Evolutionary conservation across 1,140 invertebrate genomes (phyloP).

Genomic region (Brachystomella parvula): DNA sequence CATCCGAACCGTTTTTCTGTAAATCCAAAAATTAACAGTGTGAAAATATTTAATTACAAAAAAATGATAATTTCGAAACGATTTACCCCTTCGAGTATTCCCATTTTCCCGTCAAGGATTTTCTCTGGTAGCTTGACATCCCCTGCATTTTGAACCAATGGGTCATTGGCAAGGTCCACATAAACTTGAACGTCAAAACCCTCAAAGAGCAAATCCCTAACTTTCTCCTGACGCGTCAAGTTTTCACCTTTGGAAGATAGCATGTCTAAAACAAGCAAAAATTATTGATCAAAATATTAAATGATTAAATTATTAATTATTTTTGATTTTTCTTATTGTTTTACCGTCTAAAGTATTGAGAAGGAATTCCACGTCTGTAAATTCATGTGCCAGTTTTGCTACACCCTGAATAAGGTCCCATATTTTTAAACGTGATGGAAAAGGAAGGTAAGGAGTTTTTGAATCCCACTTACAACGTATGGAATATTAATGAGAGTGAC

Average conservation of each 20-base stretch:
- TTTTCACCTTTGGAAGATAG: slow-evolving; percentile 12
- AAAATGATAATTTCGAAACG: background rate
- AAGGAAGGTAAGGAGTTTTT: background rate
- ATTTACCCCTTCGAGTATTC: slow-evolving; percentile 21
- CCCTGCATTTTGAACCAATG: slow-evolving; percentile 12
- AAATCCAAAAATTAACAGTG: background rate
- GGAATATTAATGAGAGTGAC: slow-evolving; percentile 21
- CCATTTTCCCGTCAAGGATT: slow-evolving; percentile 17
- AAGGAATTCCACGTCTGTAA: slow-evolving; percentile 1
- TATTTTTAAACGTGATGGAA: background rate
- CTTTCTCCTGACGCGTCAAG: slow-evolving; percentile 1
- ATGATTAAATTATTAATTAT: no score
- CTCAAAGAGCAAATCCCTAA: slow-evolving; percentile 10
- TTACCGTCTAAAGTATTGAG: slow-evolving; percentile 2
- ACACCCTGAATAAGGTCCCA: background rate
- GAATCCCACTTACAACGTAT: slow-evolving; percentile 13
- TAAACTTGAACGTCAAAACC: background rate
- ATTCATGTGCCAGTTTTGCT: slow-evolving; percentile 8
- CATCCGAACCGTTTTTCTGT: slow-evolving; percentile 13
- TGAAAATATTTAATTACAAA: background rate
- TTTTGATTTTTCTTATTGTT: no score
- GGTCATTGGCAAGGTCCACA: slow-evolving; percentile 13
- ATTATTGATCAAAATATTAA: no score
- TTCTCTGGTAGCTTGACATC: slow-evolving; percentile 9
- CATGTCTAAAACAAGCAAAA: no score